Evolutionary conservation across 2,888 invertebrate species (phyloP).

Genomic region (Epiblema foenella): DNA sequence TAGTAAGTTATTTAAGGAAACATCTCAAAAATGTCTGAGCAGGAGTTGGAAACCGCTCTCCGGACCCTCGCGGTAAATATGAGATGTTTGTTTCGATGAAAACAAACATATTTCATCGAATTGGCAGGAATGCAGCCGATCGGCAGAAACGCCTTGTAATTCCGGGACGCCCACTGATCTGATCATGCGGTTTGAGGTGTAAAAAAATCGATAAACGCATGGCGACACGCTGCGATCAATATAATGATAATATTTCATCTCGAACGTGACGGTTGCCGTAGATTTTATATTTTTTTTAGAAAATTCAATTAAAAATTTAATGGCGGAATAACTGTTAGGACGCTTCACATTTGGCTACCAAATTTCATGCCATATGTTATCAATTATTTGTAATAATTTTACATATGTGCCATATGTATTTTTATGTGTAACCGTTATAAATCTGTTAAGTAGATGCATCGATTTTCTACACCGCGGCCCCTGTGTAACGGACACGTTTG

Average conservation of each 20-base stretch:
- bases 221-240: slow-evolving; percentile 84
- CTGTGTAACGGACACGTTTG: too few species aligned
- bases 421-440: slow-evolving; percentile 4
- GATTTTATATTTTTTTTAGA: slow-evolving; percentile 74
- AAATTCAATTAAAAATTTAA: slow-evolving; percentile 82
- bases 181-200: slow-evolving; percentile 82
- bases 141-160: slow-evolving; percentile 82
- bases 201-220: slow-evolving; percentile 83
- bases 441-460: neutral
- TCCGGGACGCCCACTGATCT: slow-evolving; percentile 76
- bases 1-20: slow-evolving; percentile 72
- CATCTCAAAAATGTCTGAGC: slow-evolving; percentile 64
- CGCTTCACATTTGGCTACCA: slow-evolving; percentile 72
- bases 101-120: slow-evolving; percentile 81
- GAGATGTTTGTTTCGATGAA: slow-evolving; percentile 74
- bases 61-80: slow-evolving; percentile 60
- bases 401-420: slow-evolving; percentile 4
- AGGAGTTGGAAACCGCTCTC: slow-evolving; percentile 58
- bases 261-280: slow-evolving; percentile 70
- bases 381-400: slow-evolving; percentile 41
- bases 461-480: too few species aligned
- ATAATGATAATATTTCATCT: slow-evolving; percentile 82
- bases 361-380: slow-evolving; percentile 57
- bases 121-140: slow-evolving; percentile 66
- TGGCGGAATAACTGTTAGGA: slow-evolving; percentile 69